Percentiles rank a stretch among this genome's conserved stretches.
Evolutionary conservation across 2,888 invertebrate genomes (phyloP).

Genomic region (Lymantria dispar): DNA sequence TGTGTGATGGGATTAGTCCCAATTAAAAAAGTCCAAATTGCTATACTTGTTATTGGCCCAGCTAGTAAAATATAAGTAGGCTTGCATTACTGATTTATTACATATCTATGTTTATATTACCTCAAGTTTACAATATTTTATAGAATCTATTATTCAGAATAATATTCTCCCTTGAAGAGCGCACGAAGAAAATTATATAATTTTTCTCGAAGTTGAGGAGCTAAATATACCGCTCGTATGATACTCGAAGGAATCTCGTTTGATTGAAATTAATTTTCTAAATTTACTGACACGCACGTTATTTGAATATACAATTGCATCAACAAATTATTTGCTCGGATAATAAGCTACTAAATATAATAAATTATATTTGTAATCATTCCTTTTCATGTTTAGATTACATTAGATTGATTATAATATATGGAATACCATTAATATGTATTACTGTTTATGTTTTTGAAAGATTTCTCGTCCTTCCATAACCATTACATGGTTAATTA

Average conservation of each 20-base stretch:
- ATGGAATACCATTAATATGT: constrained; percentile 15
- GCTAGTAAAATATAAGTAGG: too few species aligned
- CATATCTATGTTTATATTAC: too few species aligned
- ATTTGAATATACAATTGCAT: constrained; percentile 29
- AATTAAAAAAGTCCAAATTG: too few species aligned
- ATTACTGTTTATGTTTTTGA: constrained; percentile 10
- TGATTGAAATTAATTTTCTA: constrained; percentile 6
- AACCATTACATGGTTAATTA: constrained; percentile 29
- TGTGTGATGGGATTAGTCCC: too few species aligned
- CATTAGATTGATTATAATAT: constrained; percentile 12
- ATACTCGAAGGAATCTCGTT: constrained; percentile 26
- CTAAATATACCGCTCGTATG: background rate
- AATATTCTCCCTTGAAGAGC: background rate
- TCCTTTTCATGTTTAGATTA: constrained; percentile 5
- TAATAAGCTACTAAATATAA: constrained; percentile 52
- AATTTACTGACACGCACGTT: background rate
- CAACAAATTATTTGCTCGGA: constrained; percentile 35
- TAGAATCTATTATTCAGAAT: background rate
- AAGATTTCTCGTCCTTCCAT: constrained; percentile 16
- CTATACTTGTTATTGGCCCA: too few species aligned
- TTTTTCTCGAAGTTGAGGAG: background rate
- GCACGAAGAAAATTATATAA: background rate
- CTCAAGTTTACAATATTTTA: too few species aligned
- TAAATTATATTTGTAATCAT: constrained; percentile 40
- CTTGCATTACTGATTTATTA: too few species aligned